Percentiles rank a stretch among this genome's conserved stretches.
phyloP scores from a whole-genome alignment of 1,140 invertebrate species.

The Ridgeia piscesae region DNA sequence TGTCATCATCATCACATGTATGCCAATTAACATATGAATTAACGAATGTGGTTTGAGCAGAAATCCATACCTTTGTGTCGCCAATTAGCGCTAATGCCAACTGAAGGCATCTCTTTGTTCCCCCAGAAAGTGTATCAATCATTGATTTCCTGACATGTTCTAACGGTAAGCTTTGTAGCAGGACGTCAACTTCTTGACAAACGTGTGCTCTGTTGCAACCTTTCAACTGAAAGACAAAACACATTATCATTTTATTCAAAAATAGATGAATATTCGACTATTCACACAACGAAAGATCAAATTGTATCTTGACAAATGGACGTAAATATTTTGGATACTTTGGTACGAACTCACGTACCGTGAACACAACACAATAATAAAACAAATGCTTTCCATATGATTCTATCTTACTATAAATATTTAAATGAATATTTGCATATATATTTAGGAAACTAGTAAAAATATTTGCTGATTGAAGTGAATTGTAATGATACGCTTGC shows the following conservation, averaged over 20 bases:
- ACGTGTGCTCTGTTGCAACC: neutral
- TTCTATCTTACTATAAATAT: too few species aligned
- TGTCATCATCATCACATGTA: too few species aligned
- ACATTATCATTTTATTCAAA: conserved; percentile 4
- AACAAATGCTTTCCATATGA: too few species aligned
- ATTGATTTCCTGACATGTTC: conserved; percentile 34
- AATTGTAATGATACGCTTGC: too few species aligned
- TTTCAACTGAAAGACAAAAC: conserved; percentile 1
- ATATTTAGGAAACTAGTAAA: too few species aligned
- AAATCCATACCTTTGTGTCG: conserved; percentile 52
- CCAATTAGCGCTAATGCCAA: conserved; percentile 61
- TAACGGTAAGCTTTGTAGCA: conserved; percentile 42
- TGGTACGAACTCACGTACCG: too few species aligned
- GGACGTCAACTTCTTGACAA: conserved; percentile 12
- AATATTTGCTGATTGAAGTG: too few species aligned
- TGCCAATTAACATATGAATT: too few species aligned
- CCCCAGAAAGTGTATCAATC: conserved; percentile 54
- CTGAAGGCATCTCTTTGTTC: conserved; percentile 59
- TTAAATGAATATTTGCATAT: too few species aligned
- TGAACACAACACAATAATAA: too few species aligned
- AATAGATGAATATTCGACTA: neutral
- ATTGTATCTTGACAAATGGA: neutral
- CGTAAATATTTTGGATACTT: too few species aligned
- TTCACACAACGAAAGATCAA: neutral
- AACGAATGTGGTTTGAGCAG: neutral